Base-by-base conservation (phyloP, 2,797 vertebrate genomes). In the Alca torda region DNA sequence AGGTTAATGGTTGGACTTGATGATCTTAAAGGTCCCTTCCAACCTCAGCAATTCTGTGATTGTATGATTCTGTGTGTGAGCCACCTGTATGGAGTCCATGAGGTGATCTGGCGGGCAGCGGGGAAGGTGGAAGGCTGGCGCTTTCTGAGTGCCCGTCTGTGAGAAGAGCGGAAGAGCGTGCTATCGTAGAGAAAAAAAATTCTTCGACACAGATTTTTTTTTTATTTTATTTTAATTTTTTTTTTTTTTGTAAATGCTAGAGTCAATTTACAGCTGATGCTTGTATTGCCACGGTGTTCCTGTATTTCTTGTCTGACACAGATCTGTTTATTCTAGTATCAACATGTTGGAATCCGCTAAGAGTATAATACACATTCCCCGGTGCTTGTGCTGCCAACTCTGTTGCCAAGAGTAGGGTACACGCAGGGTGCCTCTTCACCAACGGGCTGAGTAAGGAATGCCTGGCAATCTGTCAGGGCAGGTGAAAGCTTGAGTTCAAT, bases 121-220 rank as follows among this genome's bases (percentile, higher is more conserved):
- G 1, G 6, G 37, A 45, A 65, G 26, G 14, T 0, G 0, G 23
- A 48, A 46, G 33, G 13, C 28, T 46, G 25, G 19, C 0, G 0
- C 17, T 63, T 80, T 23, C 11, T 2, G 19, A 59, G 56, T n/a
- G 39, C 30, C 24, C 6, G 1, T 31, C 28, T 72, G 30, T 59
- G 73, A 78, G 57, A 63, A 70, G 25, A n/a, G n/a, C n/a, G n/a
- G n/a, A n/a, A n/a, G n/a, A 51, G 1, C 19, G 0, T 17, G 14
- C 65, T 59, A 10, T 6, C 23, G 61, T 28, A 9, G 3, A 56
- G 41, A 60, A 75, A 41, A 50, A 10, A 68, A 48, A 15, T 51
- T 80, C 46, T 59, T 84, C 26, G 35, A 19, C 20, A 2, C 15
- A 11, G 25, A n/a, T n/a, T 20, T 56, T 13, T 25, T 57, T n/a